Evolutionary conservation across 1,140 invertebrate genomes (phyloP).

Genomic region (Oncopeltus fasciatus): DNA sequence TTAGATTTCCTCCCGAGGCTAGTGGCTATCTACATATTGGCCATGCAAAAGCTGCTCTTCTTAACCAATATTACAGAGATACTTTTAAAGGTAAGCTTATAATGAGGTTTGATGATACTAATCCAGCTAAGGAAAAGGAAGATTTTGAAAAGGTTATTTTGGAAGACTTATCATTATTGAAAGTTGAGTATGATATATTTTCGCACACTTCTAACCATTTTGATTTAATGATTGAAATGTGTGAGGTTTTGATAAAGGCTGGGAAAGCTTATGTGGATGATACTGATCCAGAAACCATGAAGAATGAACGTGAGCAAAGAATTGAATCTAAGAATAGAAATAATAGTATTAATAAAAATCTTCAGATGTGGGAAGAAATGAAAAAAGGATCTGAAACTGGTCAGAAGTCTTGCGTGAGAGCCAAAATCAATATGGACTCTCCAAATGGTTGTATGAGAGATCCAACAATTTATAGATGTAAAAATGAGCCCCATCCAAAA

Average conservation of each 20-base stretch:
- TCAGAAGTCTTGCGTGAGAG: constrained; percentile 79
- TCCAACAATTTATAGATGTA: constrained; percentile 99
- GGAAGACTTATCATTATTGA: constrained; percentile 80
- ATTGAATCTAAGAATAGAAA: constrained; percentile 72
- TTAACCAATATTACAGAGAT: constrained; percentile 96
- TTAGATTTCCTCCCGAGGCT: constrained; percentile 96
- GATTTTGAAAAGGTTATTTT: constrained; percentile 93
- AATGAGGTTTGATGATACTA: constrained; percentile 99
- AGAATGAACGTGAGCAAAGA: constrained; percentile 80
- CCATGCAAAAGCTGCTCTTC: constrained; percentile 94
- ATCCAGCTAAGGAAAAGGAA: constrained; percentile 97
- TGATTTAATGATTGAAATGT: constrained; percentile 74
- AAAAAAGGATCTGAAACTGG: constrained; percentile 64
- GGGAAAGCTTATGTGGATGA: constrained; percentile 93
- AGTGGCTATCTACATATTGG: constrained; percentile 97
- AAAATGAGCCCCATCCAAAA: constrained; percentile 80
- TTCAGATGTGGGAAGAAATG: constrained; percentile 92
- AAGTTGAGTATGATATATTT: constrained; percentile 85
- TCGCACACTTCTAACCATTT: constrained; percentile 97
- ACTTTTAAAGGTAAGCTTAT: constrained; percentile 87
- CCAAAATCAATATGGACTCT: constrained; percentile 95
- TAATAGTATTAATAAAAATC: constrained; percentile 73
- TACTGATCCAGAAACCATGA: constrained; percentile 88
- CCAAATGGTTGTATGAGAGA: constrained; percentile 93
- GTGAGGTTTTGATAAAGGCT: constrained; percentile 75